Evolutionary conservation across 2,888 invertebrate genomes (phyloP), one percentile per base, ranked within the genome.

Genomic region (Lasioglossum calceatum): DNA sequence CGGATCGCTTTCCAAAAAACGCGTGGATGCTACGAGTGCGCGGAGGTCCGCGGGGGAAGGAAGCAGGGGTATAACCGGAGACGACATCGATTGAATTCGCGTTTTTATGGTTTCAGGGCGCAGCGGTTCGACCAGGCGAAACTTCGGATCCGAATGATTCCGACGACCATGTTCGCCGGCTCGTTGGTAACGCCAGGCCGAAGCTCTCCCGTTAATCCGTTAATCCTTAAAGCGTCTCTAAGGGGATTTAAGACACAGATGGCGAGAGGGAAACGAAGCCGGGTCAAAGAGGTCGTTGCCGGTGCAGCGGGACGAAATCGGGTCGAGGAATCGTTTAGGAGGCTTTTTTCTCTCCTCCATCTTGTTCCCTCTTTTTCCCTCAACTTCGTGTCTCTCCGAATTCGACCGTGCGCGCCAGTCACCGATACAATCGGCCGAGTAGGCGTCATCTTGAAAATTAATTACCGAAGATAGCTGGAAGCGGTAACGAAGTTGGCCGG

Each of bases 281-380:
- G 64, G 77, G 77, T 77, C 77, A 47, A 77, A 77, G 64, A 67
- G 67, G 67, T 67, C 67, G 67, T 67, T 36, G 61, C 39, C 70
- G 36, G 70, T 67, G 67, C 70, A 42, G 61, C 10, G 58, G 16
- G 27, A 76, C 39, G 44, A 42, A 23, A 61, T 64, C 32, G 64
- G 27, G n/a, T 76, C 61, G 44, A 44, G 54, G 19, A 42, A 70
- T 70, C 70, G 39, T 70, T 70, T 70, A 70, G 70, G 19, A 70
- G 39, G 23, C 67, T 36, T 36, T 61, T 61, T 61, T 54, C 54
- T 2, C 27, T 61, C 2, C 61, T 14, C 5, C 61, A 4, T 61
- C 27, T 27, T 27, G 27, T 61, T 61, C 16, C 14, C 61, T 27
- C 14, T 27, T 27, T 61, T 27, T 5, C 1, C 27, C 27, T 16